phyloP scores from a whole-genome alignment of 2,888 invertebrate genomes.

The Plebejus melissa region DNA sequence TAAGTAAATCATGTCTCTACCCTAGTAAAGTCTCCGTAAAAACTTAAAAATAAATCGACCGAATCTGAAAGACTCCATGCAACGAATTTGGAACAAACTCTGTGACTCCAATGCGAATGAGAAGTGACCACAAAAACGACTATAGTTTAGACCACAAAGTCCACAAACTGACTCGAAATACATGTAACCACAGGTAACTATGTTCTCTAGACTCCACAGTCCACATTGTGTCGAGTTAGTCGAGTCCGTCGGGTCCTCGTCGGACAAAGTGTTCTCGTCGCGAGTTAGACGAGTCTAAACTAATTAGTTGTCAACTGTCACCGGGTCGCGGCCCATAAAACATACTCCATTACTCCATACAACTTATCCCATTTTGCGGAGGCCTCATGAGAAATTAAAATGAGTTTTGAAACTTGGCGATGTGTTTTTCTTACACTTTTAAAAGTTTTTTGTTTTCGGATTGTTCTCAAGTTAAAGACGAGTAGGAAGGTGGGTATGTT shows the following conservation, averaged over 20 bases:
- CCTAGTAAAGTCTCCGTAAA: no score
- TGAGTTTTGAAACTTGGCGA: constrained; percentile 20
- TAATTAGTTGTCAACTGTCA: constrained; percentile 29
- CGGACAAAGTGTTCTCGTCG: constrained; percentile 11
- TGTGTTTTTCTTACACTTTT: constrained; percentile 13
- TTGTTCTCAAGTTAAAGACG: background rate
- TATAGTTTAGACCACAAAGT: background rate
- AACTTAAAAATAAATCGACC: no score
- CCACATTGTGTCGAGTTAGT: background rate
- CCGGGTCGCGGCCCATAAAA: constrained; percentile 28
- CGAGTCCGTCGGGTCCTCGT: constrained; percentile 13
- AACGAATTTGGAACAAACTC: no score
- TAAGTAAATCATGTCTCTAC: no score
- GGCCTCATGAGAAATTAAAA: constrained; percentile 25
- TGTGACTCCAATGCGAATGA: no score
- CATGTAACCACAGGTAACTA: background rate
- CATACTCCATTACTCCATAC: constrained; percentile 24
- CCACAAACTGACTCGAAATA: background rate
- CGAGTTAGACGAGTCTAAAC: constrained; percentile 19
- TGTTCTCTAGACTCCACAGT: background rate
- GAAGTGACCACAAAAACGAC: no score
- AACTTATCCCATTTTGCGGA: constrained; percentile 26
- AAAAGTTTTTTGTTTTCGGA: constrained; percentile 16
- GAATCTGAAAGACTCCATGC: no score
- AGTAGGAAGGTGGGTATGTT: background rate